phyloP scores from a whole-genome alignment of 1,140 invertebrate genomes.

The Bombus waltoni region DNA sequence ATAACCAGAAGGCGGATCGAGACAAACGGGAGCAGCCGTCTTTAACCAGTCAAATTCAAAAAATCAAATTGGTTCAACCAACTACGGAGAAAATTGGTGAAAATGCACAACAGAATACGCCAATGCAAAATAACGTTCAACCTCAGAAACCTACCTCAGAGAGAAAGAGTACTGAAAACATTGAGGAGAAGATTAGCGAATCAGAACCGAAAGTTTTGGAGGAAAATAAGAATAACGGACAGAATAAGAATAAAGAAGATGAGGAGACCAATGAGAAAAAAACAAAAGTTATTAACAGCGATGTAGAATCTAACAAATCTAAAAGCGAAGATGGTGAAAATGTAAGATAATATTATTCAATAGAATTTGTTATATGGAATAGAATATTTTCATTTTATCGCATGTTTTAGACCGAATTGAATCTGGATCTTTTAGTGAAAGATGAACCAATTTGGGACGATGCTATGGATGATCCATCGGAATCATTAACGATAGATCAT shows the following conservation, averaged over 20 bases:
- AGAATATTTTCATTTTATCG: not conserved
- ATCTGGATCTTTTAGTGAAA: slow-evolving; percentile 84
- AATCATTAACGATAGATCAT: slow-evolving; percentile 81
- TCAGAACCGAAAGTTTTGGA: slow-evolving; percentile 67
- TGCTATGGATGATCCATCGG: slow-evolving; percentile 79
- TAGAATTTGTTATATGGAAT: not conserved
- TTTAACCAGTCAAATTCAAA: slow-evolving; percentile 78
- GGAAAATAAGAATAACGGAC: slow-evolving; percentile 74
- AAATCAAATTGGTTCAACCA: slow-evolving; percentile 80
- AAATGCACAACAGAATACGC: slow-evolving; percentile 57
- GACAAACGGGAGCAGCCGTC: slow-evolving; percentile 76
- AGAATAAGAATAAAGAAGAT: slow-evolving; percentile 78
- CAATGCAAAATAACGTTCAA: slow-evolving; percentile 56
- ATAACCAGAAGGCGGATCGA: slow-evolving; percentile 77
- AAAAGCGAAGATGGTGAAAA: slow-evolving; percentile 79
- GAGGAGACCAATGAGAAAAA: slow-evolving; percentile 76
- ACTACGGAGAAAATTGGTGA: slow-evolving; percentile 72
- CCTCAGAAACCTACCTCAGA: slow-evolving; percentile 64
- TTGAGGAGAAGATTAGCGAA: slow-evolving; percentile 70
- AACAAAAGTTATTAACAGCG: slow-evolving; percentile 72
- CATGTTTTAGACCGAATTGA: slow-evolving; percentile 75
- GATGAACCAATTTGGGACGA: slow-evolving; percentile 88
- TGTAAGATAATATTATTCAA: slow-evolving; percentile 61
- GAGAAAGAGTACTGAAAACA: slow-evolving; percentile 71
- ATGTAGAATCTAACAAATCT: slow-evolving; percentile 77